These are phyloP conservation scores for Aldabrachelys gigantea DNA, from an alignment of 2,113 vertebrate species.

Conservation along the genomic window DNA sequence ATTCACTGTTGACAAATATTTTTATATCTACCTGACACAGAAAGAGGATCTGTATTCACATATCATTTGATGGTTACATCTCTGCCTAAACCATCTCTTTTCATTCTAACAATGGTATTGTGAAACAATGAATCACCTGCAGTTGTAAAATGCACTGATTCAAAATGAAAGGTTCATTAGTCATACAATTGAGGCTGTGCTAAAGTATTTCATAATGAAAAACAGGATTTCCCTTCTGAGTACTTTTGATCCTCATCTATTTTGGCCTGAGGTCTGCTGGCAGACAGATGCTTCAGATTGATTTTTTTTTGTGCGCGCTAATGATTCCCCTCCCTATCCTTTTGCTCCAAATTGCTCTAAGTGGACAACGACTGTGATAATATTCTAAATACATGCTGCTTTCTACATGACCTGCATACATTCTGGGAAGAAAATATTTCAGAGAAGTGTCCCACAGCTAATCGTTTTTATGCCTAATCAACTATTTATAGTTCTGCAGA, in stretches of 20 bases:
- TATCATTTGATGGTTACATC: constrained; percentile 59
- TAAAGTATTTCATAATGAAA: constrained; percentile 58
- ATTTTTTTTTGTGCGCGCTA: constrained; percentile 59
- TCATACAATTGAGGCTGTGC: constrained; percentile 57
- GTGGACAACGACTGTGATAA: constrained; percentile 42
- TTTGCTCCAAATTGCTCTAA: constrained; percentile 63
- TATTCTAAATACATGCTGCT: constrained; percentile 56
- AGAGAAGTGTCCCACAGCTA: neutral
- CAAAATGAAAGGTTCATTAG: constrained; percentile 75
- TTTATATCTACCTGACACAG: neutral
- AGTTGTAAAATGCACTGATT: constrained; percentile 61
- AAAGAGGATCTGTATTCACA: constrained; percentile 60
- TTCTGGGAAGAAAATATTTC: constrained; percentile 33
- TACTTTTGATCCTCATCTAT: constrained; percentile 73
- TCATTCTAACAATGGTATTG: constrained; percentile 45
- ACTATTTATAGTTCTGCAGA: neutral
- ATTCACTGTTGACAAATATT: constrained; percentile 40
- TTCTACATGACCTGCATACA: constrained; percentile 23
- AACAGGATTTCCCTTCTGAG: constrained; percentile 71
- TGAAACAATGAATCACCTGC: constrained; percentile 56
- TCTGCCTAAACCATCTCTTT: constrained; percentile 21
- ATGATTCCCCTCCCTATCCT: constrained; percentile 55
- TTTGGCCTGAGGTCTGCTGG: constrained; percentile 73
- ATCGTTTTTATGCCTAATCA: neutral
- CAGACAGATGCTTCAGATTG: constrained; percentile 69